Evolutionary conservation across 2,113 vertebrate genomes (phyloP), one percentile per base, ranked within the genome.

Genomic region (Azemiops feae): DNA sequence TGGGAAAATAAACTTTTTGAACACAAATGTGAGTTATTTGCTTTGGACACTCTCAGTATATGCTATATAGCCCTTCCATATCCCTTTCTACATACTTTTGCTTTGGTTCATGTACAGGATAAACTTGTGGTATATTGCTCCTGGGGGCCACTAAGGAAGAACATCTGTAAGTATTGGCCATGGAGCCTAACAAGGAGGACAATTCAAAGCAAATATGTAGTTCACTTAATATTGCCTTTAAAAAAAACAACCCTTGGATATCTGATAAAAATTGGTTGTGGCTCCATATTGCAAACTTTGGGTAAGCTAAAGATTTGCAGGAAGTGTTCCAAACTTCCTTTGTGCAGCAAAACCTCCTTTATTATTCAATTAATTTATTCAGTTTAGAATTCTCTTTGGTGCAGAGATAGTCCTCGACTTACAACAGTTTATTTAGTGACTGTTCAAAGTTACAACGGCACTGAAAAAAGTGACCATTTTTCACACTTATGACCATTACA

Each of bases 111-210:
- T 87, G 94, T 94, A 96, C 90, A 96, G 95, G 95, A 96, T 97
- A 96, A 94, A 94, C 96, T 94, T 95, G 95, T 0, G 0, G 96
- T 93, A 85, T 97, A 94, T 96, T 97, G 96, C 96, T 97, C 96
- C 97, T 98, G 97, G 97, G 97, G 96, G 93, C 96, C 34, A 14
- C 94, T 20, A 74, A 93, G 85, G 94, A 97, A 92, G 94, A 93
- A 94, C 96, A 97, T 97, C 96, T 97, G 97, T 92, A 30, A 92
- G 92, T 94, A 95, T 96, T 91, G 94, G 93, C 96, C 92, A 93
- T 96, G 96, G 95, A 96, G 94, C 94, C 95, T 95, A 95, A 95
- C 90, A 93, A 96, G 96, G 95, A 97, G 95, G 3, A 0, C 95
- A 93, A 94, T 93, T 97, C 91, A 93, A 93, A 95, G 93, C 96